A percentile compares a stretch with the other conserved stretches of the same genome.
These are phyloP conservation scores for Steinernema hermaphroditum DNA, from an alignment of 2,888 invertebrate species.

Conservation along the genomic window DNA sequence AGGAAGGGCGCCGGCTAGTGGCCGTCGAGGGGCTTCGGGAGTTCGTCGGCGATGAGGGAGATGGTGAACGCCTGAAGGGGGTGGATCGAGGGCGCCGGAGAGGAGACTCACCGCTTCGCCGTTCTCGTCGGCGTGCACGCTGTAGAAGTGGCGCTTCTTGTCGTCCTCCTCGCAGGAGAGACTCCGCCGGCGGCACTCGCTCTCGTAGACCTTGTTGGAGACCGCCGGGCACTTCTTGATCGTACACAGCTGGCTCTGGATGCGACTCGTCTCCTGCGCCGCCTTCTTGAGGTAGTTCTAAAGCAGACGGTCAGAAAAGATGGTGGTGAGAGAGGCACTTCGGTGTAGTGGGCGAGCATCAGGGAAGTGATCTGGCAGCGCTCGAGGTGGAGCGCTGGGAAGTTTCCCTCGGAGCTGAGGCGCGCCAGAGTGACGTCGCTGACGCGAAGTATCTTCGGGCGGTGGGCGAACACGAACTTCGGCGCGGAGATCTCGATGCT, in stretches of 20 bases:
- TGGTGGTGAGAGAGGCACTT: background rate
- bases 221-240: conserved; percentile 13
- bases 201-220: background rate
- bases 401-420: conserved; percentile 1
- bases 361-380: conserved; percentile 26
- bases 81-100: background rate
- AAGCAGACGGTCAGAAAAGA: background rate
- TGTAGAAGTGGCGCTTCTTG: background rate
- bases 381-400: conserved; percentile 14
- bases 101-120: conserved; percentile 18
- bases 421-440: conserved; percentile 20
- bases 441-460: conserved; percentile 3
- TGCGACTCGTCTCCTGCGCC: background rate
- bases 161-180: conserved; percentile 20
- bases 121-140: conserved; percentile 16
- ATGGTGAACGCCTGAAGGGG: conserved; percentile 23
- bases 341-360: conserved; percentile 22
- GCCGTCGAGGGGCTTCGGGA: background rate
- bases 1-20: background rate
- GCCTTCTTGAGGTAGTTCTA: no score
- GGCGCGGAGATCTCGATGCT: conserved; percentile 22
- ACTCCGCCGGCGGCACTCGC: conserved; percentile 12
- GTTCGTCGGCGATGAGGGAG: conserved; percentile 13
- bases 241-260: background rate
- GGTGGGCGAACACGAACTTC: background rate